Evolutionary conservation across 2,888 invertebrate genomes (phyloP).

Genomic region (Meliscaeva auricollis): DNA sequence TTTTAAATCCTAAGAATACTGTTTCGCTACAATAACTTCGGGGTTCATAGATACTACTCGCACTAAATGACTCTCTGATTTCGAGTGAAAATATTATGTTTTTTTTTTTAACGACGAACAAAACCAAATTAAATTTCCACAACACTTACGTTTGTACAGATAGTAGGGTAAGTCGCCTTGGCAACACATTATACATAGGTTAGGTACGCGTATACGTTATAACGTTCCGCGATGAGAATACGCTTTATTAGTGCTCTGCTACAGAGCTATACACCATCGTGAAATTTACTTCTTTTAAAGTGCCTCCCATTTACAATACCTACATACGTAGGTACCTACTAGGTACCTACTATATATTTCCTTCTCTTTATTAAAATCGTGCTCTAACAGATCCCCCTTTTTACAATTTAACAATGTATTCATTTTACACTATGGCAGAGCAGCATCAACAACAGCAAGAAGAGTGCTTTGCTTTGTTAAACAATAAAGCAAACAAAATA

Average conservation of each 20-base stretch:
- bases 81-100: constrained; percentile 53
- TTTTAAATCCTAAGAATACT: not conserved
- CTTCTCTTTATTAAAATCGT: constrained; percentile 73
- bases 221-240: constrained; percentile 10
- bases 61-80: constrained; percentile 35
- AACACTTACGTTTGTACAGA: no score
- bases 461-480: constrained; percentile 30
- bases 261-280: constrained; percentile 15
- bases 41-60: not conserved
- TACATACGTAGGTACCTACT: no score
- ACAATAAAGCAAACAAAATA: constrained; percentile 44
- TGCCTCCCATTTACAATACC: constrained; percentile 56
- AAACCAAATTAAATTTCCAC: constrained; percentile 70
- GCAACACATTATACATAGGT: not conserved
- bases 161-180: not conserved
- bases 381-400: constrained; percentile 53
- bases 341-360: constrained; percentile 42
- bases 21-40: not conserved
- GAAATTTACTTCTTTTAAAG: constrained; percentile 64
- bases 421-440: not conserved
- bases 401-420: constrained; percentile 33
- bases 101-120: constrained; percentile 28
- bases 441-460: constrained; percentile 20
- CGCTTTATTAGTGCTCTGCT: constrained; percentile 63
- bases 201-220: not conserved